phyloP scores from a whole-genome alignment of 2,113 vertebrate genomes.

The Delphinus delphis region DNA sequence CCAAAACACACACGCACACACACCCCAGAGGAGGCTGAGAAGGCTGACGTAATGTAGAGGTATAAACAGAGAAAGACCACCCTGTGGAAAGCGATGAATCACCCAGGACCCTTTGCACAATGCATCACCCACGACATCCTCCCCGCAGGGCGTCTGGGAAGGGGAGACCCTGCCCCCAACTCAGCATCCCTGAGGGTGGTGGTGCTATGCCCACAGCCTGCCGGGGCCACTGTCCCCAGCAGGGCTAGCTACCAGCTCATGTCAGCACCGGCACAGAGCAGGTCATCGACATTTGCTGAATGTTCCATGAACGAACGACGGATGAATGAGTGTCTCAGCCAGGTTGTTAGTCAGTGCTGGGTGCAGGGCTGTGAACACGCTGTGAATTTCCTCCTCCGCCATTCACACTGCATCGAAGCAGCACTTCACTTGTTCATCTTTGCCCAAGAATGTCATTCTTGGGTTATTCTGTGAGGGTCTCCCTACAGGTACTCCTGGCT shows the following conservation, averaged over 20 bases:
- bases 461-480: neutral
- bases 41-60: neutral
- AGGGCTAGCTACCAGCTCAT: neutral
- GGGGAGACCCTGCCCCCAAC: neutral
- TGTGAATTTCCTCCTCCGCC: fast-evolving
- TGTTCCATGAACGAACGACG: fast-evolving
- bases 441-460: neutral
- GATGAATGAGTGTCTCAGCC: no score
- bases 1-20: neutral
- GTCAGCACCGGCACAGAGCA: neutral
- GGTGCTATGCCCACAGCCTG: neutral
- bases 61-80: neutral
- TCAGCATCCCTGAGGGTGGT: neutral
- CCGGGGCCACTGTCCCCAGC: neutral
- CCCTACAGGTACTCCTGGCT: neutral
- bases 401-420: fast-evolving
- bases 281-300: no score
- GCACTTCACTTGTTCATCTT: neutral
- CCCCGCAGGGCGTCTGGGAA: neutral
- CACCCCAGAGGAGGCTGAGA: neutral
- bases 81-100: fast-evolving
- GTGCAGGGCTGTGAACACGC: fast-evolving
- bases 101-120: neutral
- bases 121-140: fast-evolving
- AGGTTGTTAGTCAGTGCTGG: fast-evolving